Percentiles rank a stretch among this genome's conserved stretches.
Conservation (phyloP, 2,797 vertebrate species). For the Gallinago stenura region DNA sequence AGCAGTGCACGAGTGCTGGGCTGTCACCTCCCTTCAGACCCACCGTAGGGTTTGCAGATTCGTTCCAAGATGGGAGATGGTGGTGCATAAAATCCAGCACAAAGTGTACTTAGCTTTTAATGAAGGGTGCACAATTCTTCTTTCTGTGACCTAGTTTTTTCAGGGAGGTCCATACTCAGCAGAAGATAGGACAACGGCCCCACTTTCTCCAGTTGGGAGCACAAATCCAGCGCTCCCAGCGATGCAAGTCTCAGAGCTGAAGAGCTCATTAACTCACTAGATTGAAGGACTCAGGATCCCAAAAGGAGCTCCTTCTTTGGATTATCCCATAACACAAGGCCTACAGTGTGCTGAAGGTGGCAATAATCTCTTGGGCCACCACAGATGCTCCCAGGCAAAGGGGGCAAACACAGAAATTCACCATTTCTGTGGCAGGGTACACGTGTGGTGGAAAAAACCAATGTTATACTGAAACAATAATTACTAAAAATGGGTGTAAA, state of each 20-base stretch:
- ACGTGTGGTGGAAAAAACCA: fast-evolving
- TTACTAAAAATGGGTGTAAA: background rate
- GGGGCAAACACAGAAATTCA: background rate
- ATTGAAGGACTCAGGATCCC: background rate
- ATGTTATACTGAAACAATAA: background rate
- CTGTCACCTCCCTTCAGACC: background rate
- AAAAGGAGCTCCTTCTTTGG: background rate
- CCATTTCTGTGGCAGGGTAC: background rate
- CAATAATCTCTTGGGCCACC: background rate
- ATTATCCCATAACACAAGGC: background rate
- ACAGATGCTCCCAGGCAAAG: background rate
- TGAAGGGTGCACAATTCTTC: background rate
- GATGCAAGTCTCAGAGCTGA: background rate
- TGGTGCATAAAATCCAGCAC: background rate
- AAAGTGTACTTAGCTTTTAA: background rate
- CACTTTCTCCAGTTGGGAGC: background rate
- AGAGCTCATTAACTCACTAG: background rate
- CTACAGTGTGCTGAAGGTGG: background rate
- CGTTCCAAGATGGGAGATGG: background rate
- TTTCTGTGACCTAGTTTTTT: background rate
- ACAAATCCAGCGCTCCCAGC: background rate
- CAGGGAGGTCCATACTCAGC: background rate
- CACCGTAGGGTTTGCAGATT: background rate
- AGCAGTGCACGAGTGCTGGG: background rate
- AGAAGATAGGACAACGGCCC: background rate